Evolutionary conservation across 2,888 invertebrate genomes (phyloP), one percentile per base, ranked within the genome.

Genomic region (Lathronympha strigana): DNA sequence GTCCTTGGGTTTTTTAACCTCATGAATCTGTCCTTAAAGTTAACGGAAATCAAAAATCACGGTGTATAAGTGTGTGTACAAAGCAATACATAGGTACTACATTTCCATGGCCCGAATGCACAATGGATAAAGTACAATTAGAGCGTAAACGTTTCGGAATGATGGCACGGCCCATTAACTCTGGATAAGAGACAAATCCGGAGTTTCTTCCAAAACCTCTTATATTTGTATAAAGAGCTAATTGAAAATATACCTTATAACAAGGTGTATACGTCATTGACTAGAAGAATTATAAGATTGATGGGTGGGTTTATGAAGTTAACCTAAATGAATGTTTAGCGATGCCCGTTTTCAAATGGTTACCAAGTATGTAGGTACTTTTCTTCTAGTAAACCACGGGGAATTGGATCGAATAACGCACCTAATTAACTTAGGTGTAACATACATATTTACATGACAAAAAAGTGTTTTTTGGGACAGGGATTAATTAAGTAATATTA

Each of bases 121-220:
- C 66, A 66, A 66, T 68, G 69, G 23, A 74, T 69, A 78, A 77
- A 68, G 68, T 73, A 72, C 71, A 85, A 84, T 81, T 81, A 81
- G 88, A 86, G 83, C 90, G 82, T 83, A 76, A 82, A 74, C 73
- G 75, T 75, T 69, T 73, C 75, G 78, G 77, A 83, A 82, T 82
- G 74, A 75, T 74, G 77, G 76, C 73, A 80, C 81, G 86, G 79
- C 80, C 82, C 83, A 88, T 86, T 87, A 84, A 80, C 74, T 76
- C 68, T 76, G 75, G 77, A 78, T 79, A 77, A 78, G 78, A 79
- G 76, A 81, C 77, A 80, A 79, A 70, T 73, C 70, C 73, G 66
- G 11, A 36, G 36, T 60, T 36, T 23, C n/a, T 33, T 33, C 5
- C 6, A 8, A 15, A 13, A 49, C 21, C 36, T 60, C 36, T 9